Percentiles rank a stretch among this genome's conserved stretches.
phyloP scores from a whole-genome alignment of 2,797 vertebrate genomes.

The Characodon lateralis region DNA sequence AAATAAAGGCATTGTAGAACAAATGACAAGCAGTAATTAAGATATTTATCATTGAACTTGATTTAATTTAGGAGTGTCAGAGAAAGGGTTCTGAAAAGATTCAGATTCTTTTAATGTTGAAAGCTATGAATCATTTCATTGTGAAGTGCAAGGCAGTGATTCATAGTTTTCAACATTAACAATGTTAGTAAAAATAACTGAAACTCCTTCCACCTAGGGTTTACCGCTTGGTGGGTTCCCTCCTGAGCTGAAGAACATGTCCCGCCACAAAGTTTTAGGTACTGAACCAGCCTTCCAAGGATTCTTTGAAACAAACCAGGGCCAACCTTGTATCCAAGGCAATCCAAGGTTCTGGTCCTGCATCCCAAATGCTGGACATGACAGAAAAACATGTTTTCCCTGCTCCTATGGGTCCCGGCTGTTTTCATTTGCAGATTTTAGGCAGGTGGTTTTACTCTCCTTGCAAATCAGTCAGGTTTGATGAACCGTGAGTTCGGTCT shows the following conservation, averaged over 20 bases:
- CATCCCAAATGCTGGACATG: background rate
- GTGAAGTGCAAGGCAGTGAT: too few species aligned
- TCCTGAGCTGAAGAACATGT: background rate
- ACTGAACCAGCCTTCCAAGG: background rate
- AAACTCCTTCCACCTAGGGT: background rate
- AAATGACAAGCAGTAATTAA: too few species aligned
- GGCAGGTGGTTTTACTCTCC: slow-evolving; percentile 2
- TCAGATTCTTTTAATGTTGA: too few species aligned
- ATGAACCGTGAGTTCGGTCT: background rate
- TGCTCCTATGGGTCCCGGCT: background rate
- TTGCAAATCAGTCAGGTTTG: background rate
- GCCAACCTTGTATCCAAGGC: background rate
- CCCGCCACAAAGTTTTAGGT: background rate
- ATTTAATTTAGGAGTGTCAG: too few species aligned
- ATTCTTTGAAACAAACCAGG: background rate
- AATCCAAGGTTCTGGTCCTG: background rate
- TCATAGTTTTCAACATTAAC: too few species aligned
- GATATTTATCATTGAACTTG: too few species aligned
- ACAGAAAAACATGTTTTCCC: background rate
- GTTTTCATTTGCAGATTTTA: background rate
- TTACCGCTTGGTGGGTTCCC: background rate
- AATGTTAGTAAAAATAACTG: background rate
- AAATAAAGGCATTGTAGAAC: too few species aligned
- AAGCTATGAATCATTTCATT: too few species aligned
- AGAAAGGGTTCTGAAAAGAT: too few species aligned